These are phyloP conservation scores for Hippopotamus amphibius DNA, from an alignment of 2,113 vertebrate genomes.

Conservation along the genomic window DNA sequence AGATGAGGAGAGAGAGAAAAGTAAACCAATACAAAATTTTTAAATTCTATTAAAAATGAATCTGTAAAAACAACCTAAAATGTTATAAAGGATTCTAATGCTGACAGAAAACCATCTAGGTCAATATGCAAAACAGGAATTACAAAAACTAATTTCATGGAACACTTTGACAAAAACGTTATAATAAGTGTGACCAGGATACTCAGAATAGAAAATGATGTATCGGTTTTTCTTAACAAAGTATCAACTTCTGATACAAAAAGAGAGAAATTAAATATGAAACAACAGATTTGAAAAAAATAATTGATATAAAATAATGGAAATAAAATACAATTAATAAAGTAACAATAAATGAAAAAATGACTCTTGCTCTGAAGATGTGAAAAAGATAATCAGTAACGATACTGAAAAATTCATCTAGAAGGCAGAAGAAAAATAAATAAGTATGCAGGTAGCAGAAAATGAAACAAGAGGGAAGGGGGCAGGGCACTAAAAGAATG, in stretches of 20 bases:
- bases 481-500: no score
- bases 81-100: not conserved
- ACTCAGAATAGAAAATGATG: conserved; percentile 4
- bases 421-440: not conserved
- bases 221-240: not conserved
- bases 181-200: not conserved
- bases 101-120: not conserved
- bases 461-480: no score
- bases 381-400: not conserved
- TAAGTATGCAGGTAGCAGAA: not conserved
- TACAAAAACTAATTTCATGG: conserved; percentile 26
- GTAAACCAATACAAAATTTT: not conserved
- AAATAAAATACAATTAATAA: not conserved
- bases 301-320: not conserved
- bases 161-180: not conserved
- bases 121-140: not conserved
- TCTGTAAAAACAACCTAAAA: not conserved
- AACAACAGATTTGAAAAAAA: not conserved
- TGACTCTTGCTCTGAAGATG: not conserved
- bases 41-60: not conserved
- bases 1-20: not conserved
- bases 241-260: not conserved
- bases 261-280: not conserved
- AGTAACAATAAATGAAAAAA: not conserved
- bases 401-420: not conserved